These are phyloP conservation scores for Heliconius erato DNA, from an alignment of 2,888 invertebrate genomes.

Conservation along the genomic window DNA sequence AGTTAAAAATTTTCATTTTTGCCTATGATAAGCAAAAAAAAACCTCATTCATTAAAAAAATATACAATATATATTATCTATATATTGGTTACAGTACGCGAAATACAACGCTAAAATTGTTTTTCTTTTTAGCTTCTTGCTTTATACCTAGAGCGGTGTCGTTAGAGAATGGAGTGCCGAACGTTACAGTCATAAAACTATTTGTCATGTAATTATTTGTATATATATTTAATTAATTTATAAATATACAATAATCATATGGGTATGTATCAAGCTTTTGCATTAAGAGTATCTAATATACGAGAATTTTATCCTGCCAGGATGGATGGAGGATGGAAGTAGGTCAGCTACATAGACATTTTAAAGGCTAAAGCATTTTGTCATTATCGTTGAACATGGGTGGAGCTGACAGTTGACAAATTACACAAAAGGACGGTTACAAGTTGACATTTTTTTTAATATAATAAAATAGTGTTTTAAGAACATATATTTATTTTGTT, in stretches of 20 bases:
- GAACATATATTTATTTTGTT: no score
- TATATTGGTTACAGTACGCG: no score
- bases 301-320: neutral
- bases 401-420: conserved; percentile 12
- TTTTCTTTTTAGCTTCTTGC: no score
- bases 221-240: neutral
- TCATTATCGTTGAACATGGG: conserved; percentile 13
- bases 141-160: no score
- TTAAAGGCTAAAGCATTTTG: conserved; percentile 11
- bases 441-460: neutral
- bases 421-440: neutral
- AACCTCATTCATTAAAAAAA: no score
- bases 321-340: neutral
- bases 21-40: no score
- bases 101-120: no score
- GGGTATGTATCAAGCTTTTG: neutral
- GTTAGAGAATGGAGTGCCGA: no score
- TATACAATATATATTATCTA: no score
- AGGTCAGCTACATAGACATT: conserved; percentile 9
- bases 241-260: neutral
- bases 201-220: neutral
- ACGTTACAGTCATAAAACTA: no score
- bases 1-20: no score
- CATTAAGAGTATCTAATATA: neutral
- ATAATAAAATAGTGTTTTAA: neutral